phyloP scores from a whole-genome alignment of 2,888 invertebrate genomes.

The Invenusta paracnida region DNA sequence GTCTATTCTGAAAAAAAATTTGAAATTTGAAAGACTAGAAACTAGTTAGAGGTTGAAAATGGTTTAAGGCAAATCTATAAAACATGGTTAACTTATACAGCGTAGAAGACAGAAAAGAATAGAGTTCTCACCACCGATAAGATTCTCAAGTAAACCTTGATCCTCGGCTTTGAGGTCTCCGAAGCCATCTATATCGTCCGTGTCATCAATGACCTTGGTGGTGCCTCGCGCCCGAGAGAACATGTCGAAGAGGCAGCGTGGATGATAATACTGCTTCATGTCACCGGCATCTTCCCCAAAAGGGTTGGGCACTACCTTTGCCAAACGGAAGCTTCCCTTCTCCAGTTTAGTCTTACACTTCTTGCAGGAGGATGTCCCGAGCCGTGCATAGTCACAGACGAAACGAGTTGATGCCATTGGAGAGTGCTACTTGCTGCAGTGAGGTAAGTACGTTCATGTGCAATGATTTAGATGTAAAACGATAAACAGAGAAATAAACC shows the following conservation, averaged over 20 bases:
- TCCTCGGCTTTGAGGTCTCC: slow-evolving; percentile 68
- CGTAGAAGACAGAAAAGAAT: too few species aligned
- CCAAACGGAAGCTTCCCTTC: slow-evolving; percentile 71
- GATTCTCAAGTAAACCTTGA: slow-evolving; percentile 67
- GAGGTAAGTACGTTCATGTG: too few species aligned
- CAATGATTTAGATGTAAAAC: too few species aligned
- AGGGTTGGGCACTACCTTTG: slow-evolving; percentile 73
- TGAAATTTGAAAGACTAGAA: too few species aligned
- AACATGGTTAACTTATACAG: too few species aligned
- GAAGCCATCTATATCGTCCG: slow-evolving; percentile 77
- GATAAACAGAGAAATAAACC: too few species aligned
- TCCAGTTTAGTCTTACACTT: slow-evolving; percentile 77
- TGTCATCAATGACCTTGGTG: slow-evolving; percentile 74
- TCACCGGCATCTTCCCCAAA: slow-evolving; percentile 68
- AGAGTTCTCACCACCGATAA: slow-evolving; percentile 67
- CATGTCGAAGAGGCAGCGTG: slow-evolving; percentile 70
- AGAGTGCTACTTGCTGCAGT: too few species aligned
- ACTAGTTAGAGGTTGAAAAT: too few species aligned
- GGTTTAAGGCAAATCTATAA: neutral
- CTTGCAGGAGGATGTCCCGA: slow-evolving; percentile 76
- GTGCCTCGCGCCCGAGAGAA: slow-evolving; percentile 62
- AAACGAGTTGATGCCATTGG: slow-evolving; percentile 60
- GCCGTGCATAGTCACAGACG: slow-evolving; percentile 74
- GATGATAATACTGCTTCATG: slow-evolving; percentile 79
- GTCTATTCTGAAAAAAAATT: too few species aligned